These are phyloP conservation scores for Heliconius congener DNA, from an alignment of 1,140 invertebrate genomes.

Conservation along the genomic window DNA sequence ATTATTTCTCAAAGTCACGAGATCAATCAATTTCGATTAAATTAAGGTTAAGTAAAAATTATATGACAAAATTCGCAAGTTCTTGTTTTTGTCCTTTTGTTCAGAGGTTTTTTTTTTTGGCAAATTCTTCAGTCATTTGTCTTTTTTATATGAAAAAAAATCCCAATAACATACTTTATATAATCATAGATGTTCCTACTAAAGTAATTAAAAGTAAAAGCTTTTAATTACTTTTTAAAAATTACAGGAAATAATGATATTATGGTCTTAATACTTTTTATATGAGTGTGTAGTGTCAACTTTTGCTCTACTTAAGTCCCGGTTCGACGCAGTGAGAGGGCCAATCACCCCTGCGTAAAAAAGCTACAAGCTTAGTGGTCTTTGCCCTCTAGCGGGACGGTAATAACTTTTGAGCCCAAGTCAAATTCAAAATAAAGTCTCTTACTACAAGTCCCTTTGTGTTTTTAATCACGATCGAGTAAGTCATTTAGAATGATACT, in stretches of 20 bases:
- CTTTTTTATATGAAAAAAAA: too few species aligned
- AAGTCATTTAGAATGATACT: too few species aligned
- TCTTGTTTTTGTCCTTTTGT: not conserved
- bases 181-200: too few species aligned
- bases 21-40: constrained; percentile 12
- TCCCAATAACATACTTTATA: too few species aligned
- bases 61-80: not conserved
- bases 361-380: constrained; percentile 39
- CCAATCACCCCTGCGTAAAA: constrained; percentile 40
- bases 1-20: constrained; percentile 27
- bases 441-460: not conserved
- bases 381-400: constrained; percentile 45
- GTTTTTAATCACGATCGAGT: not conserved
- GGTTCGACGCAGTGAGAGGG: constrained; percentile 34
- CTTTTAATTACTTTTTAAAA: not conserved
- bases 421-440: constrained; percentile 28
- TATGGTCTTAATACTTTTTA: not conserved
- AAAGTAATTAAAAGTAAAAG: too few species aligned
- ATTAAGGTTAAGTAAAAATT: constrained; percentile 8
- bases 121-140: not conserved
- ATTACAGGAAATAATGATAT: too few species aligned
- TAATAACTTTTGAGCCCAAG: constrained; percentile 42
- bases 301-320: constrained; percentile 29
- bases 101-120: not conserved
- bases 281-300: not conserved